Evolutionary conservation across 2,888 invertebrate genomes (phyloP).

Genomic region (Cactoblastis cactorum): DNA sequence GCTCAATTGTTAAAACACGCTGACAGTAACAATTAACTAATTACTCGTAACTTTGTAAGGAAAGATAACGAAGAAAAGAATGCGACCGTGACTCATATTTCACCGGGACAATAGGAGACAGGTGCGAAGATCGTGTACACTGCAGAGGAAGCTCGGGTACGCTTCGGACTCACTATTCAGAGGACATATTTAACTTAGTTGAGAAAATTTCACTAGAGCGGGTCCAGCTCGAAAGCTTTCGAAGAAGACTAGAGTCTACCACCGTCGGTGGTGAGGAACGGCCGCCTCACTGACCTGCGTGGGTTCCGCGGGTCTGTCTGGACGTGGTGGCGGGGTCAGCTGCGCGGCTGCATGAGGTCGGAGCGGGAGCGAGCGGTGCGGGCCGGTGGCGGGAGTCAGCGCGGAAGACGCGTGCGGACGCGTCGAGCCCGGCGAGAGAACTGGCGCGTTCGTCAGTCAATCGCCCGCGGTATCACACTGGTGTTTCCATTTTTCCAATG

Average conservation of each 20-base stretch:
- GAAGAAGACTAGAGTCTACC: no score
- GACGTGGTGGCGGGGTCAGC: constrained; percentile 48
- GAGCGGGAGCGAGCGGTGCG: neutral
- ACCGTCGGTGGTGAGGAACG: neutral
- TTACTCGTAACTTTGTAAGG: constrained; percentile 12
- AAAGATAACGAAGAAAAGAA: constrained; percentile 16
- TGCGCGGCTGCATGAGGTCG: constrained; percentile 24
- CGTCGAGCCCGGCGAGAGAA: neutral
- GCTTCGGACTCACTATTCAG: neutral
- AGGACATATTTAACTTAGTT: neutral
- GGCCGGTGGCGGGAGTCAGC: constrained; percentile 1
- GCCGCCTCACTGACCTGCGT: constrained; percentile 46
- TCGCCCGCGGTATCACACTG: constrained; percentile 4
- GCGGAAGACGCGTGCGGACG: constrained; percentile 5
- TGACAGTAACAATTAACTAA: constrained; percentile 11
- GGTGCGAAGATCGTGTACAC: neutral
- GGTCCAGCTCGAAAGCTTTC: neutral
- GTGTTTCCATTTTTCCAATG: constrained; percentile 12
- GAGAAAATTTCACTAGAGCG: neutral
- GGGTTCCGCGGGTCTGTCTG: constrained; percentile 24
- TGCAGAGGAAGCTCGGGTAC: neutral
- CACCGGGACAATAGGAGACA: neutral
- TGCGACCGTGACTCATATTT: constrained; percentile 21
- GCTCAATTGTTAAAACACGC: neutral
- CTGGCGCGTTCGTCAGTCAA: constrained; percentile 12